These are phyloP conservation scores for Perca flavescens DNA, from an alignment of 2,113 vertebrate species.

Conservation along the genomic window DNA sequence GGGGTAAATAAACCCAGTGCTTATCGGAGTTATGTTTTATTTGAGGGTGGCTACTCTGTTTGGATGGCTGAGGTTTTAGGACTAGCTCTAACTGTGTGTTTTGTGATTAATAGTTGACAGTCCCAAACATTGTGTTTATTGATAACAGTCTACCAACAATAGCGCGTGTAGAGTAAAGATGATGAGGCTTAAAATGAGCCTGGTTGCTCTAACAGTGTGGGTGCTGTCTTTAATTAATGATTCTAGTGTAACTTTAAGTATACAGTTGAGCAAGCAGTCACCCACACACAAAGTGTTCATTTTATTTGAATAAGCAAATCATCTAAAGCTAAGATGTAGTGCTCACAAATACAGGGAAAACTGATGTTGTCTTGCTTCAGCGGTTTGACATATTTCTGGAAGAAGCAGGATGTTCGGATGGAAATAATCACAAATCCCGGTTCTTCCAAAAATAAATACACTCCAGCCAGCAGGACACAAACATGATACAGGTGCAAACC, in stretches of 20 bases:
- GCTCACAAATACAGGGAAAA: conserved; percentile 22
- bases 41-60: conserved; percentile 4
- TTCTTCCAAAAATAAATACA: conserved; percentile 36
- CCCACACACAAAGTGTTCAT: conserved; percentile 19
- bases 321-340: conserved; percentile 18
- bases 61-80: conserved; percentile 18
- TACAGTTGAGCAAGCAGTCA: conserved; percentile 33
- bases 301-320: conserved; percentile 39
- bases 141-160: conserved; percentile 5
- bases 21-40: not conserved
- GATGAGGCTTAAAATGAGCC: conserved; percentile 32
- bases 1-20: not conserved
- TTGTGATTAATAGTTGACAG: conserved; percentile 28
- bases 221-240: conserved; percentile 53
- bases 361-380: conserved; percentile 26
- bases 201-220: conserved; percentile 29
- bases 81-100: conserved; percentile 5
- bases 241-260: conserved; percentile 34
- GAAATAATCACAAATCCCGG: conserved; percentile 43
- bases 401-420: conserved; percentile 33
- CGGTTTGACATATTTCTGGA: conserved; percentile 29
- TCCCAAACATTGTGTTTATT: conserved; percentile 27
- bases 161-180: conserved; percentile 7
- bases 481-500: conserved; percentile 24
- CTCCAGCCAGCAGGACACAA: conserved; percentile 24